Evolutionary conservation across 2,113 vertebrate genomes (phyloP), one percentile per base, ranked within the genome.

Genomic region (Siniperca knerii): DNA sequence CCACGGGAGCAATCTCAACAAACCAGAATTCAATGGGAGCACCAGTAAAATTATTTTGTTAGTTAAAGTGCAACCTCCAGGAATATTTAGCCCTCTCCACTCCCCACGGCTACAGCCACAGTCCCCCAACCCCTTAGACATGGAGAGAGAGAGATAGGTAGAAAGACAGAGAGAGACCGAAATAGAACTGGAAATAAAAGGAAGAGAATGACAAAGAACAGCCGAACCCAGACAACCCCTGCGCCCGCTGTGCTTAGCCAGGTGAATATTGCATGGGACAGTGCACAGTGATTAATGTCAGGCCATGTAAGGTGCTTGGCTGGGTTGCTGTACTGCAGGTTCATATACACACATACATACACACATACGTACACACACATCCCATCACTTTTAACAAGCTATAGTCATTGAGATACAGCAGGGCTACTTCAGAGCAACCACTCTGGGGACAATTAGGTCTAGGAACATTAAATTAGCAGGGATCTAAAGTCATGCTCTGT

Each of bases 201-300:
- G 42, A 77, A 44, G 50, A 18, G 46, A 87, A 79, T 82, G 82
- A 88, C 80, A 85, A 68, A 87, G 84, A 90, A 57, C 12, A 60
- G 37, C 55, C 71, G 40, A 83, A 79, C 69, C 46, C 72, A 82
- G 75, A 81, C 86, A 83, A 89, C 83, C 83, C 69, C 66, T 89
- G 85, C 40, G 48, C 86, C 89, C 42, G 54, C 79, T 81, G 77
- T 86, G 91, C 91, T 93, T 61, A 79, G 76, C 85, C 85, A 91
- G 90, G 94, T 92, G 91, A 87, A 87, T 90, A 93, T 91, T 89
- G 74, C 84, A 89, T 82, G 73, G 91, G 79, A 84, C 84, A 80
- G 68, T 87, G 90, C 85, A 80, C 90, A 79, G 84, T 92, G 92
- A 93, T 95, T 94, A 92, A 94, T 94, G 91, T 92, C 82, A 78